A percentile compares a stretch with the other conserved stretches of the same genome.
phyloP scores from a whole-genome alignment of 2,888 invertebrate species.

The Laothoe populi region DNA sequence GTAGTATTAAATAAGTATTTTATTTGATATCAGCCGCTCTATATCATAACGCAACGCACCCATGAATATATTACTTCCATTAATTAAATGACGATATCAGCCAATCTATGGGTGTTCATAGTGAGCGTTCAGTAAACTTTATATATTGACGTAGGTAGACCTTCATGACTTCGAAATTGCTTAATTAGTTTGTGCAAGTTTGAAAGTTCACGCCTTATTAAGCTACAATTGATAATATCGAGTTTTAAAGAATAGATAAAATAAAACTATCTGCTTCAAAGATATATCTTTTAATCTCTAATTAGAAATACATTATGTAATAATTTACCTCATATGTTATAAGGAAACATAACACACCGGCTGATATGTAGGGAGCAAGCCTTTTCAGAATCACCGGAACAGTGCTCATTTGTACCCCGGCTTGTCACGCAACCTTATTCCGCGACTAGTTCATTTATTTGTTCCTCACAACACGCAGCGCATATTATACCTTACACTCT shows the following conservation, averaged over 20 bases:
- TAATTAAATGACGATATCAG: constrained; percentile 22
- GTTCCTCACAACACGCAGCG: constrained; percentile 36
- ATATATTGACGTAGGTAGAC: constrained; percentile 34
- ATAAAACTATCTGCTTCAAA: not conserved
- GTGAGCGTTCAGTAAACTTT: constrained; percentile 27
- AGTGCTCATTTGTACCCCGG: constrained; percentile 16
- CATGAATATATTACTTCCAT: constrained; percentile 9
- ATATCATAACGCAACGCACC: not conserved
- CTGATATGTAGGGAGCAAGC: not conserved
- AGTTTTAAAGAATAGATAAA: not conserved
- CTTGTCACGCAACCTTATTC: constrained; percentile 19
- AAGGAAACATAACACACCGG: not conserved
- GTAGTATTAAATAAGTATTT: not conserved
- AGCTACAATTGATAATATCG: constrained; percentile 34
- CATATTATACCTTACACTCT: constrained; percentile 55
- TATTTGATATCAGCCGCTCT: not conserved
- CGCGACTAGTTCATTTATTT: constrained; percentile 17
- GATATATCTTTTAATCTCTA: not conserved
- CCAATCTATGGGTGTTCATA: constrained; percentile 19
- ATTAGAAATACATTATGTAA: not conserved
- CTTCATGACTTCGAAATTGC: constrained; percentile 39
- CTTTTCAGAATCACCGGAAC: constrained; percentile 23
- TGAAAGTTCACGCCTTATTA: constrained; percentile 41
- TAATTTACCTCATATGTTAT: not conserved
- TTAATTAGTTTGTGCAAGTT: constrained; percentile 42